These are phyloP conservation scores for Passer domesticus DNA, from an alignment of 2,113 vertebrate genomes.

Conservation along the genomic window DNA sequence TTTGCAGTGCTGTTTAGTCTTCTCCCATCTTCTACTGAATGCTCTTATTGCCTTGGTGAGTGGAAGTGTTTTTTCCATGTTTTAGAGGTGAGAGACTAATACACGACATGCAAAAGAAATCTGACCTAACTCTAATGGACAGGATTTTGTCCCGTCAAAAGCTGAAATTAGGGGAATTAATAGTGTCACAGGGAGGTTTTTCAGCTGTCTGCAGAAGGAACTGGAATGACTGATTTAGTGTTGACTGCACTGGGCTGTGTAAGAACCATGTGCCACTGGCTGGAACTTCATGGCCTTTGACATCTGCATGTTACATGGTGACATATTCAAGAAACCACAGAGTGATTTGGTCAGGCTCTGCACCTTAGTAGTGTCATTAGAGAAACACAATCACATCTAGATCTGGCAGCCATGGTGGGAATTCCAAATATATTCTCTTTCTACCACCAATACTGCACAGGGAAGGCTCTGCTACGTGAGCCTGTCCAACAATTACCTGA, in stretches of 20 bases:
- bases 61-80: not conserved
- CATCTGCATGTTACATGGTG: accelerated
- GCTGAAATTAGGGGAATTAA: not conserved
- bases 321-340: not conserved
- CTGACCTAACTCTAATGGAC: not conserved
- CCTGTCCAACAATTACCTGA: not conserved
- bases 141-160: not conserved
- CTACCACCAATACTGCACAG: not conserved
- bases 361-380: not conserved
- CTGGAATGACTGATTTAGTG: not conserved
- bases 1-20: not conserved
- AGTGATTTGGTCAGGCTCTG: not conserved
- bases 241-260: not conserved
- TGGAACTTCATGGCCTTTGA: not conserved
- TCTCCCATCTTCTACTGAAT: not conserved
- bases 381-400: not conserved
- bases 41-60: accelerated
- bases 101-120: not conserved
- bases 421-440: not conserved
- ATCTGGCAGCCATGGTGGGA: not conserved
- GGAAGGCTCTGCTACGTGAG: not conserved
- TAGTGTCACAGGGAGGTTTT: not conserved
- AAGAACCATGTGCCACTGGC: not conserved
- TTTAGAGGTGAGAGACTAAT: not conserved
- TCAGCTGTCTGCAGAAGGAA: not conserved